Percentiles rank a stretch among this genome's conserved stretches.
Evolutionary conservation across 2,888 invertebrate species (phyloP).

Genomic region (Meloe dianella): DNA sequence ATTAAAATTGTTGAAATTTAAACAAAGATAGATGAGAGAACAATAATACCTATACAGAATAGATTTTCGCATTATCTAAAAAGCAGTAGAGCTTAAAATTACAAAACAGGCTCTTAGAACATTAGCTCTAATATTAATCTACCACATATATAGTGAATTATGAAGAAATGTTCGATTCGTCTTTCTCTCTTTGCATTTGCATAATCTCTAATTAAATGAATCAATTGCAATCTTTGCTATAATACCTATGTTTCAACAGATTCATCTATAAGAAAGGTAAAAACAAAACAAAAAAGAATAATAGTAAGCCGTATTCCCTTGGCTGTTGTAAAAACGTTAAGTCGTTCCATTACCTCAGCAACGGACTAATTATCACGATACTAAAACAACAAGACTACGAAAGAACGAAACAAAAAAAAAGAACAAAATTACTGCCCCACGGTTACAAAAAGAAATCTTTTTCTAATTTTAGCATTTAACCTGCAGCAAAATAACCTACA

Average conservation of each 20-base stretch:
- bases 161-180: slow-evolving; percentile 1
- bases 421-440: slow-evolving; percentile 1
- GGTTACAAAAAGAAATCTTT: neutral
- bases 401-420: slow-evolving; percentile 10
- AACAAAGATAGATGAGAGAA: slow-evolving; percentile 19
- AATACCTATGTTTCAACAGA: slow-evolving; percentile 6
- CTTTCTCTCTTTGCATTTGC: neutral
- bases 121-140: slow-evolving; percentile 11
- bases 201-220: neutral
- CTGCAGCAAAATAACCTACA: neutral
- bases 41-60: slow-evolving; percentile 23
- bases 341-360: slow-evolving; percentile 13
- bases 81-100: slow-evolving; percentile 31
- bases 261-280: slow-evolving; percentile 9
- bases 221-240: slow-evolving; percentile 17
- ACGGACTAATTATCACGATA: slow-evolving; percentile 22
- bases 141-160: slow-evolving; percentile 15
- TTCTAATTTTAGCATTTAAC: neutral
- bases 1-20: too few species aligned
- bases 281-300: neutral
- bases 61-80: slow-evolving; percentile 31
- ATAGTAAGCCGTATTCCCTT: neutral
- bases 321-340: slow-evolving; percentile 10
- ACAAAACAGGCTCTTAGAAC: slow-evolving; percentile 22
- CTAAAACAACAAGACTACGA: slow-evolving; percentile 12